Conservation (phyloP, 1,140 invertebrate genomes). For the Hirudo medicinalis region DNA sequence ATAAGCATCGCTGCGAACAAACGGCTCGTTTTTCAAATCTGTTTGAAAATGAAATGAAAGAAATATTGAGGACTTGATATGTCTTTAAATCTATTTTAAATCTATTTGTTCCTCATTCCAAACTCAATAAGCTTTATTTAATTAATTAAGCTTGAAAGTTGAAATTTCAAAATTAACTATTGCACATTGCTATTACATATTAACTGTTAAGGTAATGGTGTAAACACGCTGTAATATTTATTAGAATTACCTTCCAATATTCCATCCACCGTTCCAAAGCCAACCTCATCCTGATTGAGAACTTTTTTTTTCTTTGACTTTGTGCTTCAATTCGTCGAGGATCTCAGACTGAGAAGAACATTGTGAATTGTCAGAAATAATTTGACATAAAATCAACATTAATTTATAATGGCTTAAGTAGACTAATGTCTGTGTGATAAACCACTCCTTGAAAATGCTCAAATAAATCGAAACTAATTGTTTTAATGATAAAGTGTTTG, state of each 20-base stretch:
- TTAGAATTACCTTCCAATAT: slow-evolving; percentile 1
- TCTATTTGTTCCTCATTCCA: neutral
- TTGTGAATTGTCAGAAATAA: neutral
- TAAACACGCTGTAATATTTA: neutral
- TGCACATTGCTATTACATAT: too few relatives aligned
- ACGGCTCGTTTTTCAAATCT: slow-evolving; percentile 8
- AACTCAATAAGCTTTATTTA: neutral
- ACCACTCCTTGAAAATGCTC: neutral
- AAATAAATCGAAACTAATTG: neutral
- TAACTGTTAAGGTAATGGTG: too few relatives aligned
- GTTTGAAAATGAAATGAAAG: too few relatives aligned
- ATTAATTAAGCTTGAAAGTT: neutral
- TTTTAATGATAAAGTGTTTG: neutral
- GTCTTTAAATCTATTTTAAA: neutral
- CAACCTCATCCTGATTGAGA: slow-evolving; percentile 1
- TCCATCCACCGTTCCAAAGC: neutral
- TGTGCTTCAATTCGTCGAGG: slow-evolving; percentile 1
- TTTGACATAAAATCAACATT: too few relatives aligned
- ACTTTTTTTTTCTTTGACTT: neutral
- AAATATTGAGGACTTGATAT: too few relatives aligned
- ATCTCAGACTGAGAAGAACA: neutral
- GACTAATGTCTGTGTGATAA: too few relatives aligned
- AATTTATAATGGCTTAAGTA: too few relatives aligned
- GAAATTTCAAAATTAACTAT: too few relatives aligned
- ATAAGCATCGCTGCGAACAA: neutral